Evolutionary conservation across 1,140 invertebrate species (phyloP).

Genomic region (Drosophila chauvacae): DNA sequence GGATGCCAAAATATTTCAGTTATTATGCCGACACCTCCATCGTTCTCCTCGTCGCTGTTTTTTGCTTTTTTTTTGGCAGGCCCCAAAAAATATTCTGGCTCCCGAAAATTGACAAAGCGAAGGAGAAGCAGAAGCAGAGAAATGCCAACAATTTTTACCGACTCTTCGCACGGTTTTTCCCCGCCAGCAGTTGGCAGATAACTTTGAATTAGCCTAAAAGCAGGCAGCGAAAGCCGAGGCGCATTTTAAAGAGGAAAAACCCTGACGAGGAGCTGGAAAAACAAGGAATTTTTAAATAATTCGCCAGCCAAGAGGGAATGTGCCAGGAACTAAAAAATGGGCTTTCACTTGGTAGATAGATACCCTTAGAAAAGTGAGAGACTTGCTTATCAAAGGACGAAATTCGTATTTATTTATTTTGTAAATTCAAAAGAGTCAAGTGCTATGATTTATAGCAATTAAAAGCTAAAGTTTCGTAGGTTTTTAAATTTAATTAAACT

Average conservation of each 20-base stretch:
- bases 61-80: not conserved
- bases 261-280: not conserved
- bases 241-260: constrained; percentile 9
- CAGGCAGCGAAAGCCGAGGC: constrained; percentile 6
- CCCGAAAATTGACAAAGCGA: constrained; percentile 43
- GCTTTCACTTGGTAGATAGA: not conserved
- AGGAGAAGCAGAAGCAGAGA: constrained; percentile 17
- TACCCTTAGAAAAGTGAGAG: not conserved
- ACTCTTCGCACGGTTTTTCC: constrained; percentile 10
- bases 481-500: not conserved
- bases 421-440: too few species aligned
- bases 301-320: not conserved
- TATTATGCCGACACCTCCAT: constrained; percentile 66
- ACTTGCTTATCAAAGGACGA: not conserved
- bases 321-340: not conserved
- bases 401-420: not conserved
- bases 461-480: not conserved
- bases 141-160: constrained; percentile 39
- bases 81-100: constrained; percentile 23
- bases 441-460: not conserved
- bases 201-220: constrained; percentile 45
- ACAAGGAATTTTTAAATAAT: constrained; percentile 21
- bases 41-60: not conserved
- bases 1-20: constrained; percentile 80
- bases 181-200: constrained; percentile 6